Base-by-base conservation (phyloP, 2,797 vertebrate genomes). In the Podarcis siculus region DNA sequence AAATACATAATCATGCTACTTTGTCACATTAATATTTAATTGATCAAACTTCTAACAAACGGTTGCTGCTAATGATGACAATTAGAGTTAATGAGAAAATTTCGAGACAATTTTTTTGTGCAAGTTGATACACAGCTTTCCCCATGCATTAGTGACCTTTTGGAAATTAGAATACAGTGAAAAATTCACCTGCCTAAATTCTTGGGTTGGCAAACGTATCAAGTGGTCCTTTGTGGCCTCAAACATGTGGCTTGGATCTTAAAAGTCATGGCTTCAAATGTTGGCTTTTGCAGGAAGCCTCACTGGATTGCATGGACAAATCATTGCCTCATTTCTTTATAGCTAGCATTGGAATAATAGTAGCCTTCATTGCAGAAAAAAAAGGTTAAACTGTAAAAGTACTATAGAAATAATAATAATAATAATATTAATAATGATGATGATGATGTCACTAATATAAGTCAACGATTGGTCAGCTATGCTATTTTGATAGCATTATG, bases 1-100 rank as follows among this genome's bases (percentile, higher is more conserved):
- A 23, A 71, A 89, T 89, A 86, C 89, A 39, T n/a, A 76, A 39
- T 86, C 32, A 2, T 82, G 86, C 88, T 79, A 42, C 9, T 89
- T 89, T 58, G 6, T 8, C 10, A 32, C 75, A 78, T 3, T 0
- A 0, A 21, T 49, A 5, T 49, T 42, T 64, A 3, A 69, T 86
- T 49, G 32, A 37, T 66, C 77, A 86, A 82, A 76, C 7, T 45
- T 90, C n/a, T 67, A 83, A 15, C 23, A 75, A n/a, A 7, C 64
- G 4, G 0, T 8, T 91, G 13, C 58, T 49, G 71, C 49, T 45
- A 88, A 79, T 39, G 13, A 6, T 61, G 32, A 90, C 30, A 72
- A 25, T 61, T 42, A 61, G 25, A 42, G 42, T 83, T n/a, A 72
- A 73, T 55, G 19, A 37, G 75, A 45, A 32, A n/a, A 71, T 79